Conservation (phyloP, 2,113 vertebrate genomes). For the Rhineura floridana region DNA sequence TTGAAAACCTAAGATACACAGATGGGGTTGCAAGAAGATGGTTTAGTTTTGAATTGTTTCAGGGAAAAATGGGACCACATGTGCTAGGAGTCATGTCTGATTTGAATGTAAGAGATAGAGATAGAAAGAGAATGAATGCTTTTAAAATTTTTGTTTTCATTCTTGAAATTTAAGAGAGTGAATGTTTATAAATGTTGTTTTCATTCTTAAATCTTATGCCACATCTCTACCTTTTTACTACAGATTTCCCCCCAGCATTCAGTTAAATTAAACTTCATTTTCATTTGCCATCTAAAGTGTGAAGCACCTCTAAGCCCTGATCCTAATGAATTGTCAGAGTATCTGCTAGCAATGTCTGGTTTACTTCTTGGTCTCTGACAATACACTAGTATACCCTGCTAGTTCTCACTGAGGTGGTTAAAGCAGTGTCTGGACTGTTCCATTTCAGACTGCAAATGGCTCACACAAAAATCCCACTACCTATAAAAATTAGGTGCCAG, state of each 20-base stretch:
- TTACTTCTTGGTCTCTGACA: not conserved
- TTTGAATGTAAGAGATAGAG: constrained; percentile 11
- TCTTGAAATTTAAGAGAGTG: constrained; percentile 39
- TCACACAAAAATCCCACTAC: not conserved
- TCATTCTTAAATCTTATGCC: not conserved
- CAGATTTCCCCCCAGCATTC: not conserved
- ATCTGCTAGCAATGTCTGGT: not conserved
- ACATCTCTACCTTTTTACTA: constrained; percentile 36
- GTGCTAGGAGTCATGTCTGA: constrained; percentile 59
- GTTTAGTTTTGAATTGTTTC: constrained; percentile 59
- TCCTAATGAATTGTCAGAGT: not conserved
- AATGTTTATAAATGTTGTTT: constrained; percentile 36
- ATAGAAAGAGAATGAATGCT: constrained; percentile 54
- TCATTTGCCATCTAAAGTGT: not conserved
- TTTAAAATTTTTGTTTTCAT: constrained; percentile 26
- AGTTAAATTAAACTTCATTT: not conserved
- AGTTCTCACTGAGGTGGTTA: not conserved
- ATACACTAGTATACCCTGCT: not conserved
- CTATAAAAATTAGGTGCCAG: not conserved
- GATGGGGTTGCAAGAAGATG: constrained; percentile 44
- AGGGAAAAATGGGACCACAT: constrained; percentile 69
- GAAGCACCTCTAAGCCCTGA: not conserved
- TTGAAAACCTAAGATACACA: constrained; percentile 25
- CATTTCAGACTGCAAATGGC: not conserved
- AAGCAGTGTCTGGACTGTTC: not conserved